A percentile compares a stretch with the other conserved stretches of the same genome.
Evolutionary conservation across 2,797 vertebrate genomes (phyloP).

Genomic region (Anguilla obscura): DNA sequence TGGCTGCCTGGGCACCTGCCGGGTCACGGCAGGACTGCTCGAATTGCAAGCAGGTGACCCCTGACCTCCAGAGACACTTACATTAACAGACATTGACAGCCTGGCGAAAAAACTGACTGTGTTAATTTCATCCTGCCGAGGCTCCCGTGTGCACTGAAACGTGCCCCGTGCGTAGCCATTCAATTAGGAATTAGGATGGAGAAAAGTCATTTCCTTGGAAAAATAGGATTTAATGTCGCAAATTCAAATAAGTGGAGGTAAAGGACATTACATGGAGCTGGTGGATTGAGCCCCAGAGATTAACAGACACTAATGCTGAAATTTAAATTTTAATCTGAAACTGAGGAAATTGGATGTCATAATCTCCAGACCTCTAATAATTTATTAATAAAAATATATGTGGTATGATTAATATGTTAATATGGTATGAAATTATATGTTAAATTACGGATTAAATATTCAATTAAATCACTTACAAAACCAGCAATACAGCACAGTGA

Average conservation of each 20-base stretch:
- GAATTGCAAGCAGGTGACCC: not conserved
- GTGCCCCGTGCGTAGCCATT: not conserved
- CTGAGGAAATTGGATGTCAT: constrained; percentile 16
- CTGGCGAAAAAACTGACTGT: not conserved
- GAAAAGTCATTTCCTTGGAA: not conserved
- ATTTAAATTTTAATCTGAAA: constrained; percentile 21
- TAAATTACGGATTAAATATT: constrained; percentile 1
- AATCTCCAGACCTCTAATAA: constrained; percentile 7
- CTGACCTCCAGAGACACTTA: not conserved
- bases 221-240: not conserved
- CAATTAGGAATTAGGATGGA: not conserved
- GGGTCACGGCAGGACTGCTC: constrained; percentile 1
- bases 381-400: not conserved
- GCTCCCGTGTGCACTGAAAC: not conserved
- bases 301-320: constrained; percentile 13
- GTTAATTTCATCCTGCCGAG: not conserved
- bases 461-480: not conserved
- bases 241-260: constrained; percentile 14
- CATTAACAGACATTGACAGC: constrained; percentile 6
- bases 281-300: not conserved
- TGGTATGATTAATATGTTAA: no score
- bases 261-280: not conserved
- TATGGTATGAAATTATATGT: not conserved
- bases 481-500: not conserved
- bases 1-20: not conserved